Evolutionary conservation across 2,888 invertebrate species (phyloP).

Genomic region (Cyclophora albipunctata): DNA sequence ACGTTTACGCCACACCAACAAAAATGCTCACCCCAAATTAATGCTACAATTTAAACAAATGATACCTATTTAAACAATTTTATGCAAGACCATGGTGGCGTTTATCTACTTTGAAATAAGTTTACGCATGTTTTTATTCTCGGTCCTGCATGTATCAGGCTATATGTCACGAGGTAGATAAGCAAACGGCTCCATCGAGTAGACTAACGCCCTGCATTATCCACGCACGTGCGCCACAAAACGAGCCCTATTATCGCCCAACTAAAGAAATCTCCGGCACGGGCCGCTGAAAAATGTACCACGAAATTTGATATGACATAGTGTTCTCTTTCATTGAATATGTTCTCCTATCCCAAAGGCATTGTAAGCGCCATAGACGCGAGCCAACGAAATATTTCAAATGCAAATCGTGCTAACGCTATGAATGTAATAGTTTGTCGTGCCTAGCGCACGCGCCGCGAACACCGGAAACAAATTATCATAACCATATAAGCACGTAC

Average conservation of each 20-base stretch:
- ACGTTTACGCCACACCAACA: constrained; percentile 58
- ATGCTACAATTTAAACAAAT: constrained; percentile 43
- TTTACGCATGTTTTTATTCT: neutral
- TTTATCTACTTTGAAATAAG: no score
- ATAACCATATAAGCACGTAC: constrained; percentile 70
- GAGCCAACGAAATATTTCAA: constrained; percentile 71
- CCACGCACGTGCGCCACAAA: constrained; percentile 64
- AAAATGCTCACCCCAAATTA: constrained; percentile 51
- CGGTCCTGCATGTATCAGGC: constrained; percentile 8
- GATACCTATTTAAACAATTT: constrained; percentile 15
- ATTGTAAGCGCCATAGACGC: constrained; percentile 63
- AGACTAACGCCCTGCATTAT: constrained; percentile 42
- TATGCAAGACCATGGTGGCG: no score
- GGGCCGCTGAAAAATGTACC: constrained; percentile 69
- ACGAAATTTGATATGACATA: constrained; percentile 70
- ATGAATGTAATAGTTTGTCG: constrained; percentile 74
- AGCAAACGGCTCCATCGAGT: constrained; percentile 25
- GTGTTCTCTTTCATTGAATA: constrained; percentile 49
- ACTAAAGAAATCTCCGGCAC: constrained; percentile 54
- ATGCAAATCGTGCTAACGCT: constrained; percentile 73
- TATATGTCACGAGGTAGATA: constrained; percentile 27
- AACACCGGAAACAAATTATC: constrained; percentile 75
- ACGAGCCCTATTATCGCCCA: constrained; percentile 54
- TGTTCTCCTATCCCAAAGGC: constrained; percentile 47
- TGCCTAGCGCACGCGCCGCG: constrained; percentile 69